phyloP scores from a whole-genome alignment of 2,113 vertebrate species.

The Otocyon megalotis region DNA sequence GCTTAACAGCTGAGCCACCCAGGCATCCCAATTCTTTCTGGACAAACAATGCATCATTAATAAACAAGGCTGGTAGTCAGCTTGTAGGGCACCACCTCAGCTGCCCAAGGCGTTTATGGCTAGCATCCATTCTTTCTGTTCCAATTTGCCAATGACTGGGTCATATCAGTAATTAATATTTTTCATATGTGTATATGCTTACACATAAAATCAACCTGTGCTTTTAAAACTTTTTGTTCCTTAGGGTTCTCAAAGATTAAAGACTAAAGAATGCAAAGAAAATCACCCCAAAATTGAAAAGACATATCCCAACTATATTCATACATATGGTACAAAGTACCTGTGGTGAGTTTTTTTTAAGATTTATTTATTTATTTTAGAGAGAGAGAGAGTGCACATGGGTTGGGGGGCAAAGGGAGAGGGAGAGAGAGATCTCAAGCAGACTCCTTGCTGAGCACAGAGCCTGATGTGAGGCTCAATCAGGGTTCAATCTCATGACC shows the following conservation, averaged over 20 bases:
- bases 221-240: constrained; percentile 10
- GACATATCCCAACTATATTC: not conserved
- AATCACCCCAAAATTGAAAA: not conserved
- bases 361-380: not conserved
- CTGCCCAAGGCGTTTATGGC: not conserved
- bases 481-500: not conserved
- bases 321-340: not conserved
- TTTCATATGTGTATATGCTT: not conserved
- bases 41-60: not conserved
- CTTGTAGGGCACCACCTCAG: not conserved
- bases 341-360: not conserved
- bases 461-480: not conserved
- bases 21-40: not conserved
- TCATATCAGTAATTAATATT: not conserved
- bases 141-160: not conserved
- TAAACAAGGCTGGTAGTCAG: not conserved
- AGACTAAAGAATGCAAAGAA: not conserved
- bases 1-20: no score
- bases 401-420: not conserved
- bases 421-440: not conserved
- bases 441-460: not conserved
- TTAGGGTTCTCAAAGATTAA: not conserved
- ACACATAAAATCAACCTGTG: not conserved
- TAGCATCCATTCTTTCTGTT: not conserved
- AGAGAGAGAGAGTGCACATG: not conserved